Evolutionary conservation across 2,113 vertebrate species (phyloP).

Genomic region (Meleagris gallopavo): DNA sequence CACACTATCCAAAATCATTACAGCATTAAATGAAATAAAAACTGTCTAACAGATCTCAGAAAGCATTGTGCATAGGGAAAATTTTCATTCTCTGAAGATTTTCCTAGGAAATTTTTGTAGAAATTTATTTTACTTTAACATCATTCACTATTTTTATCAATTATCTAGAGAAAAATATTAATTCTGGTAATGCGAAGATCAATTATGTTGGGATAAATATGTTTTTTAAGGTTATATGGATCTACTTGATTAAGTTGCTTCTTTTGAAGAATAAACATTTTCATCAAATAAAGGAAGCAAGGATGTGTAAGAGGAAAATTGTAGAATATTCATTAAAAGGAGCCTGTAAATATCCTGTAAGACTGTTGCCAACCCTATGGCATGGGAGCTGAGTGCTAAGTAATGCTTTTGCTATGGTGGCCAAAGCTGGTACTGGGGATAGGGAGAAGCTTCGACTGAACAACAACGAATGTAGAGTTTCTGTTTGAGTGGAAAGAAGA

Average conservation of each 20-base stretch:
- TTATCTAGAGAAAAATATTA: background rate
- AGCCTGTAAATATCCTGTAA: background rate
- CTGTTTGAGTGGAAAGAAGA: background rate
- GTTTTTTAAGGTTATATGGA: background rate
- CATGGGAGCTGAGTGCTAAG: background rate
- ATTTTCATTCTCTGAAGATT: background rate
- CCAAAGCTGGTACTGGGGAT: background rate
- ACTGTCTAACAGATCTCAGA: background rate
- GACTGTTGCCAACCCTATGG: background rate
- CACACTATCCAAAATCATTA: background rate
- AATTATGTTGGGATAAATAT: background rate
- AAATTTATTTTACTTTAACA: background rate
- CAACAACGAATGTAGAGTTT: background rate
- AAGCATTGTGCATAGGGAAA: background rate
- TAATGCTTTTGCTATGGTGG: background rate
- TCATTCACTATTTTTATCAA: background rate
- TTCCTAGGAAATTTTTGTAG: background rate
- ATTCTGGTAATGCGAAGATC: background rate
- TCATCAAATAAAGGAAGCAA: background rate
- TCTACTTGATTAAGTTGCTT: background rate
- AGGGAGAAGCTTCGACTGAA: background rate
- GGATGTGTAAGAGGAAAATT: background rate
- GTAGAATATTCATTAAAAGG: background rate
- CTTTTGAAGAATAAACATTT: background rate
- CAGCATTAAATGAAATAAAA: background rate